Conservation (phyloP, 2,113 vertebrate genomes). For the Cygnus atratus region DNA sequence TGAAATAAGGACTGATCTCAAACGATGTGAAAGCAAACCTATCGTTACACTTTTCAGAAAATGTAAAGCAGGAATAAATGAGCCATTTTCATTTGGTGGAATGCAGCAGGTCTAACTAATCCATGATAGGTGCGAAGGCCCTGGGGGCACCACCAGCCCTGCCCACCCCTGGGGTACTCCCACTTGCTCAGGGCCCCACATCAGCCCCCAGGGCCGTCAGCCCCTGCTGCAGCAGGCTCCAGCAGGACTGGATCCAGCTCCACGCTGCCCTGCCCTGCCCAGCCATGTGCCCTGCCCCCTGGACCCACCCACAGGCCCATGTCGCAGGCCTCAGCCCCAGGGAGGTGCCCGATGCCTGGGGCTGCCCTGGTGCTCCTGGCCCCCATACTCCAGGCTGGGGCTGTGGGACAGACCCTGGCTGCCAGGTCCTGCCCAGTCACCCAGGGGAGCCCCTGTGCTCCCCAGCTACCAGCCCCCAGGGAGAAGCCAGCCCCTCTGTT, state of each 20-base stretch:
- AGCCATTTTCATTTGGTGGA: neutral
- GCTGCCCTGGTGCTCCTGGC: neutral
- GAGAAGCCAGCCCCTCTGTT: neutral
- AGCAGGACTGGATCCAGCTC: neutral
- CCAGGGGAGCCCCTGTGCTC: neutral
- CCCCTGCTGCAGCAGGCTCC: neutral
- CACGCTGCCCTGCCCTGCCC: neutral
- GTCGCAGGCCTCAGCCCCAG: rapidly evolving
- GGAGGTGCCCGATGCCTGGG: neutral
- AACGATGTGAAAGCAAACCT: conserved; percentile 43
- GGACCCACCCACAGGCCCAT: too few species aligned
- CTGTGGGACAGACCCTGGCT: rapidly evolving
- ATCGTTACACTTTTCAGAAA: conserved; percentile 32
- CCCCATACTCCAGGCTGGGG: neutral
- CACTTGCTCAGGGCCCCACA: neutral
- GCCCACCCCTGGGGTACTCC: neutral
- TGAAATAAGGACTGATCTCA: conserved; percentile 61
- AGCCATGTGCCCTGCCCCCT: too few species aligned
- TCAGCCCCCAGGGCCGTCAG: neutral
- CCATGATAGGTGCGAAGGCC: neutral
- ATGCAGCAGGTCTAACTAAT: neutral
- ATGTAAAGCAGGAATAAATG: conserved; percentile 36
- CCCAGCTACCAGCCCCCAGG: neutral
- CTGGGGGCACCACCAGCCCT: neutral
- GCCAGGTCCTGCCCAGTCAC: too few species aligned